Evolutionary conservation across 2,888 invertebrate genomes (phyloP), one percentile per base, ranked within the genome.

Genomic region (Polydrusus tereticollis): DNA sequence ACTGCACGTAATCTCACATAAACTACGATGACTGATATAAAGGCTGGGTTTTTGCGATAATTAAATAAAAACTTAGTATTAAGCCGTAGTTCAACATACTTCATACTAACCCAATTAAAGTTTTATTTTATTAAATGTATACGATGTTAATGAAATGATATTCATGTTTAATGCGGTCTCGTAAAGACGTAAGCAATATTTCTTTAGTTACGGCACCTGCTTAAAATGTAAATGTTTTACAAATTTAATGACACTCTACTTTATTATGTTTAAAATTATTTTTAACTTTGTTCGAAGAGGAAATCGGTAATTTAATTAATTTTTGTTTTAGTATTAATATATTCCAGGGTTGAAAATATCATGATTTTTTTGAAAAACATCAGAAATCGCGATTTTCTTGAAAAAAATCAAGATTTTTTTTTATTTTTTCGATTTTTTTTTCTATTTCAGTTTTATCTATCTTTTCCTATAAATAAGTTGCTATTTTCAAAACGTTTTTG

Each of bases 61-160:
- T 66, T 66, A 57, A 57, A 66, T 55, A 57, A 63, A 65, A 65
- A 65, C 26, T 14, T 20, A 41, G 41, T 43, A 55, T 41, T 65
- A n/a, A n/a, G n/a, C 41, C 38, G 4, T 21, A 55, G 55, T 18
- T 38, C 65, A 26, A 57, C 52, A 36, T 52, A 57, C 65, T 52
- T 66, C 45, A 29, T 57, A 66, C 57, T 66, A 66, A 41, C 57
- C 65, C 33, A 66, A 66, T 66, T 66, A 66, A 66, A 57, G 38
- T 66, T 57, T 66, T n/a, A 55, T 55, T 38, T 57, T 29, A 66
- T 57, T 66, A 66, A 55, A 66, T 66, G 43, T 57, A 43, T 57
- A 41, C 43, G 55, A 57, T 66, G 65, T 57, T 66, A 57, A 57
- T 55, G 57, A 66, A 66, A 66, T 41, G 38, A 55, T 66, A 33